phyloP scores from a whole-genome alignment of 2,888 invertebrate species.

The Scaptomyza reducta region DNA sequence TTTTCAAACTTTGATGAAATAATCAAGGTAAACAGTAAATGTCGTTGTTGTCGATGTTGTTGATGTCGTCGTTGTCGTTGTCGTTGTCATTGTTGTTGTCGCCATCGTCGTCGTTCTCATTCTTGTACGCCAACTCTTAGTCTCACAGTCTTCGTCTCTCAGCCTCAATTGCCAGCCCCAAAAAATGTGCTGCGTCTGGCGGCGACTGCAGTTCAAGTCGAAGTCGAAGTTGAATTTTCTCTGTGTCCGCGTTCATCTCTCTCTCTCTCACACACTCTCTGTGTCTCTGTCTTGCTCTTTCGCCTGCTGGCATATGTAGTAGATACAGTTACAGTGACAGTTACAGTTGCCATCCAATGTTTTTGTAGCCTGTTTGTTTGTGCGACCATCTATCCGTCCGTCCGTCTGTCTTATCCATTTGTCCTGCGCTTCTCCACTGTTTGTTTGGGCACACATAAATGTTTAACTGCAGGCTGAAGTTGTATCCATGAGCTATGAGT shows the following conservation, averaged over 20 bases:
- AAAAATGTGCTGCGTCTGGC: conserved; percentile 38
- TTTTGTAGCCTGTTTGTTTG: conserved; percentile 51
- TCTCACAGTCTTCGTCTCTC: conserved; percentile 2
- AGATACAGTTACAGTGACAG: conserved; percentile 33
- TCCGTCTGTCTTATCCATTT: not conserved
- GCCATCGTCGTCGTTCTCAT: conserved; percentile 10
- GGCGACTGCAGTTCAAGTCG: conserved; percentile 30
- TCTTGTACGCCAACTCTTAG: not conserved
- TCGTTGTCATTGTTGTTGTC: conserved; percentile 13
- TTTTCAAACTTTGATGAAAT: conserved; percentile 77
- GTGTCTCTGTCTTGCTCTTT: not conserved
- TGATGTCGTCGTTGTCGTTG: conserved; percentile 15
- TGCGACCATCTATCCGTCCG: conserved; percentile 18
- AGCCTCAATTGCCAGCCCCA: conserved; percentile 6
- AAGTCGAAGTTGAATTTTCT: conserved; percentile 15
- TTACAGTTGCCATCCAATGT: conserved; percentile 36
- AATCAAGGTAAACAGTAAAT: conserved; percentile 77
- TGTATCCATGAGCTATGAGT: not conserved
- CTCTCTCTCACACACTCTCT: not conserved
- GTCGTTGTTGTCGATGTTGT: conserved; percentile 53
- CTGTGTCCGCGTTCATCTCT: no score
- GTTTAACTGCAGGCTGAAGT: conserved; percentile 57
- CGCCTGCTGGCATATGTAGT: not conserved
- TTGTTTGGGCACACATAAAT: conserved; percentile 66
- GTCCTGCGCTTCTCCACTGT: conserved; percentile 35